These are phyloP conservation scores for Rhabditophanes sp. DNA, from an alignment of 2,888 invertebrate genomes.

Conservation along the genomic window DNA sequence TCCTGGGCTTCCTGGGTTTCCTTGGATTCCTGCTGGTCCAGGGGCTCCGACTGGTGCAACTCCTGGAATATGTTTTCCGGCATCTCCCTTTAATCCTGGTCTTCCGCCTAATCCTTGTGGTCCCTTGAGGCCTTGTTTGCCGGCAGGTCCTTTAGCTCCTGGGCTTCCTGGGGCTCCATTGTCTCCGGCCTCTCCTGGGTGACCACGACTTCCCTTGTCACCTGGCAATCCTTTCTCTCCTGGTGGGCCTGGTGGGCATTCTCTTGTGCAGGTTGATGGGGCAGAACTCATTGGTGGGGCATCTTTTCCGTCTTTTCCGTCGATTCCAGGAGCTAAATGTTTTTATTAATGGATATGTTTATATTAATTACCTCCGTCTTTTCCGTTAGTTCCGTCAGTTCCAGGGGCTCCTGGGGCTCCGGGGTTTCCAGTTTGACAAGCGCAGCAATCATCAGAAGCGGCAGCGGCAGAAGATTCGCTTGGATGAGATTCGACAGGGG, in stretches of 20 bases:
- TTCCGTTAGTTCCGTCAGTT: conserved; percentile 5
- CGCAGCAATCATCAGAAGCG: conserved; percentile 6
- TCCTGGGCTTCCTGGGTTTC: conserved; percentile 7
- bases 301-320: conserved; percentile 12
- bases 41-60: conserved; percentile 1
- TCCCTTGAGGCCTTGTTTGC: conserved; percentile 1
- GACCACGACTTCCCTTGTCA: conserved; percentile 30
- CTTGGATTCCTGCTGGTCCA: conserved; percentile 6
- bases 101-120: too few species aligned
- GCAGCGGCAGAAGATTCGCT: conserved; percentile 1
- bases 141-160: conserved; percentile 3
- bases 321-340: conserved; percentile 15
- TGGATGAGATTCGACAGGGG: too few species aligned
- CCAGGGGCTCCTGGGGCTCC: conserved; percentile 7
- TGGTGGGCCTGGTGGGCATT: conserved; percentile 33
- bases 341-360: conserved; percentile 7
- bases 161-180: conserved; percentile 27
- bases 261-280: conserved; percentile 22
- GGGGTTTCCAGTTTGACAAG: conserved; percentile 3
- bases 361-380: too few species aligned
- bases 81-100: too few species aligned
- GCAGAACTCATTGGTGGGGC: conserved; percentile 15
- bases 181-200: conserved; percentile 37
- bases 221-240: conserved; percentile 30
- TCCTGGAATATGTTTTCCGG: too few species aligned